Percentiles rank a stretch among this genome's conserved stretches.
phyloP scores from a whole-genome alignment of 2,797 vertebrate genomes.

The Micrastur ruficollis region DNA sequence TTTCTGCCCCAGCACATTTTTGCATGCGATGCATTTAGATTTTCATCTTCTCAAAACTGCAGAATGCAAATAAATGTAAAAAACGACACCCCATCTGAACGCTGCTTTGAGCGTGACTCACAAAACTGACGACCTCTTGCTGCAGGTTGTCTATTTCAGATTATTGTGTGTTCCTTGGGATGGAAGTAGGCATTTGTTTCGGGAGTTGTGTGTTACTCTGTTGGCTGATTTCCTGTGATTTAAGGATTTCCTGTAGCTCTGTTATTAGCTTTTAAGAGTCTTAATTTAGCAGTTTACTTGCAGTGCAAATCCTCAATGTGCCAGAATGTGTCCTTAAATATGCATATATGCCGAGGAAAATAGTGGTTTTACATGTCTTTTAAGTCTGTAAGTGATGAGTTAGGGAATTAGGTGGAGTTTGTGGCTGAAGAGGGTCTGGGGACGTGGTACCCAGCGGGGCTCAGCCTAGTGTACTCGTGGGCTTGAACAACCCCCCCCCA shows the following conservation, averaged over 20 bases:
- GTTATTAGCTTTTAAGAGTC: background rate
- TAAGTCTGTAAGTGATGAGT: rapidly evolving
- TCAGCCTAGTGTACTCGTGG: rapidly evolving
- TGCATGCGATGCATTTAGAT: background rate
- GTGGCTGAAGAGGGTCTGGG: background rate
- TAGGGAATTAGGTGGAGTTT: background rate
- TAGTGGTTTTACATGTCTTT: background rate
- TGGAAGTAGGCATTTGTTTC: background rate
- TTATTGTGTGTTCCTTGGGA: background rate
- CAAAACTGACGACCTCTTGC: too few species aligned
- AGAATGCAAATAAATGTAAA: background rate
- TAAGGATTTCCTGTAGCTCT: background rate
- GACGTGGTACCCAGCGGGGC: background rate
- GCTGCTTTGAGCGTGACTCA: background rate
- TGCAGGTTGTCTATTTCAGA: background rate
- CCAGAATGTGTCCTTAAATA: background rate
- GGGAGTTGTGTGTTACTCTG: background rate
- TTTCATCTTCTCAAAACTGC: background rate
- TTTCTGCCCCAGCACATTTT: background rate
- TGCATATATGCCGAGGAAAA: background rate
- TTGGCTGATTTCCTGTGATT: background rate
- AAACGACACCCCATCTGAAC: too few species aligned
- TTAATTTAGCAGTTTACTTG: background rate
- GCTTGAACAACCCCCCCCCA: rapidly evolving
- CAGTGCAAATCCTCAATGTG: background rate